Evolutionary conservation across 1,140 invertebrate genomes (phyloP), one percentile per base, ranked within the genome.

Genomic region (Drosophila biarmipes): DNA sequence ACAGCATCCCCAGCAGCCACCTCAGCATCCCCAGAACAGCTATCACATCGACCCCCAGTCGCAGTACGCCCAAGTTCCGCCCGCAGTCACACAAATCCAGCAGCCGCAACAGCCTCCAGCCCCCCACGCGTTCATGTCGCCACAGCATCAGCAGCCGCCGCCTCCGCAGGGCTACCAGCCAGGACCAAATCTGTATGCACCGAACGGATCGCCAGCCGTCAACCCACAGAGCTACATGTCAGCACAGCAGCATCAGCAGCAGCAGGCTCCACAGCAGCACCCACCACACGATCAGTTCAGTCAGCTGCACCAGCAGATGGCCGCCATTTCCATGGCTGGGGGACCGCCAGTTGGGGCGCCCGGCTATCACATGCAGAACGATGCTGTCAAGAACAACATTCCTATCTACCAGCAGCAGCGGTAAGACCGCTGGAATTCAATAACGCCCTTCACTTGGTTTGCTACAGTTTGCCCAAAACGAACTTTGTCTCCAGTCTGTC

Each of bases 351-450:
- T 67, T 43, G 72, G 74, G 29, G 56, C 76, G 17, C 48, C 74
- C 62, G 75, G 66, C 42, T 91, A 85, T 59, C 72, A 90, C 40
- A 77, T 86, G 51, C 89, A 90, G 66, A 91, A 79, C 64, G 91
- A 92, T 73, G 59, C 81, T 52, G 68, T 89, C 49, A 91, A 89
- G 51, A 84, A 90, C 62, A 92, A 92, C 85, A 92, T 92, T 92
- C 91, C 91, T 74, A 87, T 92, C 56, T 92, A 92, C 63, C 90
- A 92, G 53, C 91, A 92, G 73, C 91, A 92, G 69, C 91, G 91
- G 85, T 92, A 92, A 92, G 61, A 76, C 57, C 54, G 56, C 42
- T 31, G 35, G 15, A 52, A 6, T 35, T 38, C 48, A 58, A 19
- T 21, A 11, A 21, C 40, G 66, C 31, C 58, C 38, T 53, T 66